Base-by-base conservation (phyloP, 1,140 invertebrate species). In the Prorops nasuta region DNA sequence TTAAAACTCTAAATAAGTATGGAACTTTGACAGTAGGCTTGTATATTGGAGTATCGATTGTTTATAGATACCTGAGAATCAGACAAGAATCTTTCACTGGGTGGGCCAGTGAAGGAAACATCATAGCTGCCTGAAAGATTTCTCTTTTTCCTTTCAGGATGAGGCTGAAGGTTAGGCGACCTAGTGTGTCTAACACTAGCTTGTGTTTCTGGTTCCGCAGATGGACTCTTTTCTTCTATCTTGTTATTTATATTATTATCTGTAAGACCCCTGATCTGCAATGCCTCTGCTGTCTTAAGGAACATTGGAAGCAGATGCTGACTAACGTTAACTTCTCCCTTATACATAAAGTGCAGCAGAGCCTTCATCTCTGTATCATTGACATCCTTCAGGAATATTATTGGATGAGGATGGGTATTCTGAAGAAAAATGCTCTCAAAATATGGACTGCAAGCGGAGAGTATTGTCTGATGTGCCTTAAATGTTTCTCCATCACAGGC, bases 381-480 rank as follows among this genome's bases (percentile, higher is more conserved):
- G 64, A 94, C 89, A 85, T 92, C 90, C 84, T 90, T 91, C 66
- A 93, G 83, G 75, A 91, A 91, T 78, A 95, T 91, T 68, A 94
- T 94, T 37, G 91, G 91, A 80, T 95, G 91, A 69, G 91, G 90
- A 80, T 93, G 91, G 56, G 83, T 85, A 76, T 93, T 94, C 78
- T 91, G 87, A 62, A 94, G 81, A 77, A 96, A 94, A 77, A 96
- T 87, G 74, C 84, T 90, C 82, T 95, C 91, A 79, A 96, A 96
- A 81, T 95, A 96, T 44, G 92, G 90, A 79, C 91, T 94, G 80
- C 92, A 95, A 56, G 93, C 92, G 36, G 92, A 94, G 42, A 96
- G 80, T 75, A 95, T 92, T 47, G 91, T 91, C 79, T 94, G 92
- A 79, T 96, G 93, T 59, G 92, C 92, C 81, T 92, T 91, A 69